A percentile compares a stretch with the other conserved stretches of the same genome.
phyloP scores from a whole-genome alignment of 2,113 vertebrate species.

The Cisticola juncidis region DNA sequence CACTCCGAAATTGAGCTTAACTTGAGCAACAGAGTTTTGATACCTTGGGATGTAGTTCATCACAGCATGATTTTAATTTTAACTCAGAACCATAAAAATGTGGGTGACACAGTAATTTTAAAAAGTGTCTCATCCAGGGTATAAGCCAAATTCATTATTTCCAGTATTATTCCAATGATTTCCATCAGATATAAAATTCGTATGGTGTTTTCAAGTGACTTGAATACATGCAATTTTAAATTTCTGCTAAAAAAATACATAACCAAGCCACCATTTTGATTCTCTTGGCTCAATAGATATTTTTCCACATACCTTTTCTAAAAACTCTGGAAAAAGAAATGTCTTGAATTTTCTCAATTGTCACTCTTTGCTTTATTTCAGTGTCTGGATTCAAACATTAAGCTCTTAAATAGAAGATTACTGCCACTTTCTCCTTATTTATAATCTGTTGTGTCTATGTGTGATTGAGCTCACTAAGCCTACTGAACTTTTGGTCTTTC shows the following conservation, averaged over 20 bases:
- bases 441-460: not conserved
- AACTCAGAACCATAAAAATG: not conserved
- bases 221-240: not conserved
- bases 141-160: not conserved
- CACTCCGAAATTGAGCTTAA: constrained; percentile 41
- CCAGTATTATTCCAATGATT: not conserved
- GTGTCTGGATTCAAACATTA: not conserved
- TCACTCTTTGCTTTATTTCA: not conserved
- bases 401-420: not conserved
- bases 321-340: not conserved
- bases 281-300: not conserved
- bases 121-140: not conserved
- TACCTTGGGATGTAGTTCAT: constrained; percentile 16
- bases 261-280: not conserved
- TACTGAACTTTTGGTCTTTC: not conserved
- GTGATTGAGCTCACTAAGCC: not conserved
- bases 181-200: not conserved
- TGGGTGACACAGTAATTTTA: not conserved
- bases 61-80: not conserved
- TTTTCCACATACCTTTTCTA: not conserved
- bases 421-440: not conserved
- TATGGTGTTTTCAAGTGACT: not conserved
- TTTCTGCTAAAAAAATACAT: not conserved
- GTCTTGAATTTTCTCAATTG: not conserved
- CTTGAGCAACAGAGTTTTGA: constrained; percentile 37